phyloP scores from a whole-genome alignment of 1,140 invertebrate genomes.

The Aphaenogaster rudis region DNA sequence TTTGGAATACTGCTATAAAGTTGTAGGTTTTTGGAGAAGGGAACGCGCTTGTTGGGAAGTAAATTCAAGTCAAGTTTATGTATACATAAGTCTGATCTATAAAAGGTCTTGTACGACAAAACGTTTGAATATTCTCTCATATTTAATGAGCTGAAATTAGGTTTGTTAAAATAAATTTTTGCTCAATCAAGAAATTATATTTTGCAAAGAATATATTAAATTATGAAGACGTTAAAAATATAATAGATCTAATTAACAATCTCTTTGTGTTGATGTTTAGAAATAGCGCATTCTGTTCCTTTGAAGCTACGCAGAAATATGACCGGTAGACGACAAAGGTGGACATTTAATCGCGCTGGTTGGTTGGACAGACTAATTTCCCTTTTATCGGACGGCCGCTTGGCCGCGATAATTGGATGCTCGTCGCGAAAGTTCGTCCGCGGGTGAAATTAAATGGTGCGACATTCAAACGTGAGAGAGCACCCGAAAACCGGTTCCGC shows the following conservation, averaged over 20 bases:
- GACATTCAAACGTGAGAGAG: conserved; percentile 74
- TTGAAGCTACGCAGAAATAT: background rate
- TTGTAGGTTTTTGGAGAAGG: conserved; percentile 67
- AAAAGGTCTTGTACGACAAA: background rate
- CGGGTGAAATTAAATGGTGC: conserved; percentile 74
- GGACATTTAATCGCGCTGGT: conserved; percentile 30
- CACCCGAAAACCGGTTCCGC: conserved; percentile 73
- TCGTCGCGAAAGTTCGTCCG: conserved; percentile 75
- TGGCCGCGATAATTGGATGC: conserved; percentile 67
- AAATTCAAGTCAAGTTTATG: conserved; percentile 48
- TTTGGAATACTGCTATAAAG: conserved; percentile 49
- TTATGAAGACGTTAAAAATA: background rate
- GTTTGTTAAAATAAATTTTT: background rate
- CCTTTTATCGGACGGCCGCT: conserved; percentile 70
- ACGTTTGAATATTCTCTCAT: background rate
- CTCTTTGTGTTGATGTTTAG: background rate
- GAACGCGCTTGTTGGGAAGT: conserved; percentile 58
- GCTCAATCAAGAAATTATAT: background rate
- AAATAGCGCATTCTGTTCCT: background rate
- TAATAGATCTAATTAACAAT: background rate
- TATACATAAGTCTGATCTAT: background rate
- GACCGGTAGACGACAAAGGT: conserved; percentile 25
- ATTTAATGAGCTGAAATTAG: background rate
- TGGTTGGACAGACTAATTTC: conserved; percentile 71
- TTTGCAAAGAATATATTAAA: background rate